A percentile compares a stretch with the other conserved stretches of the same genome.
phyloP scores from a whole-genome alignment of 2,888 invertebrate species.

The Tuberolachnus salignus region DNA sequence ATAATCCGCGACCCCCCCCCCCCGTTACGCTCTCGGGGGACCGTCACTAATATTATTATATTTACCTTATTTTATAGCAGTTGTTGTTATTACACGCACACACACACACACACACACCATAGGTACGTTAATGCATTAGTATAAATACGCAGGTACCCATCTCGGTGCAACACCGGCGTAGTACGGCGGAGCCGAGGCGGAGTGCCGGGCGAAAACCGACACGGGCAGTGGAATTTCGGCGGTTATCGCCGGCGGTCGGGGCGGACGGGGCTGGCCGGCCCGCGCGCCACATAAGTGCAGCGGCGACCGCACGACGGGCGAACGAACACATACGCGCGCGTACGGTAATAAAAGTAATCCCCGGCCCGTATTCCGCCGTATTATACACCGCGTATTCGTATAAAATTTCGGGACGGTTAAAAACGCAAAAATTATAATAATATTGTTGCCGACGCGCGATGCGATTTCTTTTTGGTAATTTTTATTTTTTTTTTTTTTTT shows the following conservation, averaged over 20 bases:
- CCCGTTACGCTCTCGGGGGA: conserved; percentile 21
- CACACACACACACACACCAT: too few species aligned
- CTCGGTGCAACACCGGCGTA: too few species aligned
- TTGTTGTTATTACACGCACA: conserved; percentile 50
- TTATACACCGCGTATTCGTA: neutral
- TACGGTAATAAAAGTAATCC: conserved; percentile 46
- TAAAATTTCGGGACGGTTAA: conserved; percentile 18
- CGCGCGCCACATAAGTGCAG: too few species aligned
- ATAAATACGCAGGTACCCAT: conserved; percentile 1
- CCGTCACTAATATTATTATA: conserved; percentile 43
- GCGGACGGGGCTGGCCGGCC: too few species aligned
- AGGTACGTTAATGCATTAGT: conserved; percentile 37
- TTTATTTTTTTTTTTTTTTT: too few species aligned
- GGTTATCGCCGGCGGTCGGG: conserved; percentile 11
- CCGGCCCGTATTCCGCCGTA: neutral
- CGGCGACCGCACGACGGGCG: conserved; percentile 16
- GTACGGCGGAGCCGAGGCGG: conserved; percentile 2
- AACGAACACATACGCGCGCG: neutral
- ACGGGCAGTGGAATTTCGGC: conserved; percentile 19
- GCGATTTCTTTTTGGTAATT: too few species aligned
- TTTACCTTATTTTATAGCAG: conserved; percentile 55
- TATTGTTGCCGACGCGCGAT: too few species aligned
- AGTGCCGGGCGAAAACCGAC: conserved; percentile 1
- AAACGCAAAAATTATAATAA: neutral
- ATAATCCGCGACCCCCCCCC: conserved; percentile 39